Evolutionary conservation across 1,140 invertebrate genomes (phyloP), one percentile per base, ranked within the genome.

Genomic region (Aphis craccivora): DNA sequence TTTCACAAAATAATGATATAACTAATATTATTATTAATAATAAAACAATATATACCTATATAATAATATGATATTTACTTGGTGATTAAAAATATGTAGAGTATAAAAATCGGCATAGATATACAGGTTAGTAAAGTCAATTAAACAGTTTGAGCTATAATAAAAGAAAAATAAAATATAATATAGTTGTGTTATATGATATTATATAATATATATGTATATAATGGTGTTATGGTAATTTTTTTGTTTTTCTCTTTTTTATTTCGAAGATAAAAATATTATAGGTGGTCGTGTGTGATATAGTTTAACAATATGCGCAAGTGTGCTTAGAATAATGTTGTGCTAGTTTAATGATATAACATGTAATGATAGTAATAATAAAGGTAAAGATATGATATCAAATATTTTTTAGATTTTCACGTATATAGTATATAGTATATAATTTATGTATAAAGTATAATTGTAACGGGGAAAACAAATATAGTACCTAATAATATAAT

Each of bases 391-490:
- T 30, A 30, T 67, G n/a, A 67, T 76, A 76, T 76, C 14, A 14
- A n/a, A n/a, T 76, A 76, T n/a, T 76, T 76, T 76, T 76, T 76
- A n/a, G 4, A 76, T 76, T 76, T 76, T n/a, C 14, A 76, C 14
- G 60, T 76, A 67, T 51, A 76, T 0, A 60, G 60, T 14, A n/a
- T 76, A 76, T n/a, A 76, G 60, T 76, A 20, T 76, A 76, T 18
- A n/a, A 67, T 67, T n/a, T 76, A 76, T 76, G 60, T 76, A 76
- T 76, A 76, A 76, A 76, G 60, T 76, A 76, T 76, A 76, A 76
- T 76, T 76, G 60, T 76, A 76, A 76, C 14, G 30, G 60, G 14
- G 30, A n/a, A 76, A 76, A 51, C 48, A 51, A 60, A 76, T 18
- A 76, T 76, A 76, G 30, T n/a, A 76, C 4, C n/a, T 76, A 76